Base-by-base conservation (phyloP, 2,888 invertebrate genomes). In the Noctua comes region DNA sequence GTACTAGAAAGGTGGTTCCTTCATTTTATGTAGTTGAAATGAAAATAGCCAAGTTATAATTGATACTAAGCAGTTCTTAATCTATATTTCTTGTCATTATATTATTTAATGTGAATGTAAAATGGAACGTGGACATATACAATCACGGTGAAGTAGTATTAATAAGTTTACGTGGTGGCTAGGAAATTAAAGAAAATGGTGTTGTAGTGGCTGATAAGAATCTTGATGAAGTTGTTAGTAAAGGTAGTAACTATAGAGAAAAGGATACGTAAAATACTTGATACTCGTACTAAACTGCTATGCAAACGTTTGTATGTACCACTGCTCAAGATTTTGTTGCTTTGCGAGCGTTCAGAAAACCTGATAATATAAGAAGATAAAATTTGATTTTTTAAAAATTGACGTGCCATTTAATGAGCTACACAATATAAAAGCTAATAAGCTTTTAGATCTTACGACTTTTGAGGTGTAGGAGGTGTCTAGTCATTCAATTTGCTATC, bases 161-260 rank as follows among this genome's bases (percentile, higher is more conserved):
- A 48, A 48, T 48, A 6, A 48, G 48, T 48, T 54, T 54, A 54
- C 54, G 10, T 54, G 0, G 1, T 5, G 8, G 27, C 16, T 54
- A 54, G 24, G 11, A n/a, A 24, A 54, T 13, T n/a, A 11, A 57
- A 46, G 16, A 71, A 81, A 75, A 80, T 80, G n/a, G 16, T 24
- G 5, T 13, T 74, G 3, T 65, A n/a, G n/a, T 2, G 8, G 2
- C 27, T 51, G 68, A 70, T 48, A 59, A 62, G n/a, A 13, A 81
- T 75, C 82, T 36, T 16, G 18, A 51, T 43, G 16, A 57, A 72
- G 8, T 2, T 46, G 8, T 16, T 43, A 40, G 24, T 21, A 59
- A 18, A 1, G 18, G 8, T 16, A 31, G 18, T 24, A 62, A 57
- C 1, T 21, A 21, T 27, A 16, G 1, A 40, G 27, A 57, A 77